phyloP scores from a whole-genome alignment of 2,797 vertebrate species.

The Mus minutoides region DNA sequence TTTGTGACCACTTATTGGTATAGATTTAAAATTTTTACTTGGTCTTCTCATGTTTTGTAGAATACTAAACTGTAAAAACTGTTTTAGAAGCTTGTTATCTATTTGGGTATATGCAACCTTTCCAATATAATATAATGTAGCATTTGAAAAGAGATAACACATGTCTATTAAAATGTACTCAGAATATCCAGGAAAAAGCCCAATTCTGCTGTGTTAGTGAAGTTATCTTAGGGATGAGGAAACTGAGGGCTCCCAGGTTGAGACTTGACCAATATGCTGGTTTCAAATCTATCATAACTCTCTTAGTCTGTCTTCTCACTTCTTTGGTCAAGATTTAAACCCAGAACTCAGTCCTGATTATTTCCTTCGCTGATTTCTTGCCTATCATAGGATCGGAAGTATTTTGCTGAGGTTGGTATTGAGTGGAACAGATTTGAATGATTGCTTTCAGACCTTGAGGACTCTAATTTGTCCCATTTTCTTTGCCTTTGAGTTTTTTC shows the following conservation, averaged over 20 bases:
- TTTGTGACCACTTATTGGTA: not conserved
- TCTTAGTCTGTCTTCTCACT: not conserved
- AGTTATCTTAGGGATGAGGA: not conserved
- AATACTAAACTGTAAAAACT: not conserved
- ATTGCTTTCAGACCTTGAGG: not conserved
- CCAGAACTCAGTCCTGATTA: not conserved
- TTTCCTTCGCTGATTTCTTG: conserved; percentile 19
- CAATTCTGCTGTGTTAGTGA: not conserved
- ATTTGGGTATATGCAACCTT: not conserved
- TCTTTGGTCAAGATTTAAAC: not conserved
- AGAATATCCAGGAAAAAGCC: not conserved
- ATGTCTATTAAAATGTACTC: not conserved
- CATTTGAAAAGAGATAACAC: conserved; percentile 28
- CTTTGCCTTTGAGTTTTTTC: not conserved
- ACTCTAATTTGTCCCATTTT: not conserved
- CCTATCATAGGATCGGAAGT: not conserved
- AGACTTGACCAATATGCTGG: not conserved
- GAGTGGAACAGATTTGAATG: not conserved
- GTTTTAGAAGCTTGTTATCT: not conserved
- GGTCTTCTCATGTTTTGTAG: not conserved
- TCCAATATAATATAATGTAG: not conserved
- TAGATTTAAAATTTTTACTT: not conserved
- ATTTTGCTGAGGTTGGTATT: not conserved
- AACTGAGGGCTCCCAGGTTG: not conserved
- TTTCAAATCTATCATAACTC: not conserved